Evolutionary conservation across 1,140 invertebrate genomes (phyloP).

Genomic region (Apis mellifera): Amel_HAv3.1 CM009940.2:8716501-8717000

Average conservation of each 20-base stretch:
- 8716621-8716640: neutral
- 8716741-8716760: neutral
- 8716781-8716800: neutral
- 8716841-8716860: neutral
- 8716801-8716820: slow-evolving; percentile 6
- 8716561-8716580: neutral
- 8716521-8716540: too few species aligned
- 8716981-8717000: too few species aligned
- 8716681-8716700: too few species aligned
- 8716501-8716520: neutral
- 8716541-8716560: neutral
- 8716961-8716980: neutral
- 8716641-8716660: neutral
- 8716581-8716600: neutral
- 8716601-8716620: neutral
- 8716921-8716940: neutral
- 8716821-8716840: too few species aligned
- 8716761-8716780: neutral
- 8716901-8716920: neutral
- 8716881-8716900: neutral
- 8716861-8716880: neutral
- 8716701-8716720: neutral
- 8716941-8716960: neutral
- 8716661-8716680: neutral
- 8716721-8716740: neutral